Base-by-base conservation (phyloP, 2,113 vertebrate genomes). In the Cathartes aura region DNA sequence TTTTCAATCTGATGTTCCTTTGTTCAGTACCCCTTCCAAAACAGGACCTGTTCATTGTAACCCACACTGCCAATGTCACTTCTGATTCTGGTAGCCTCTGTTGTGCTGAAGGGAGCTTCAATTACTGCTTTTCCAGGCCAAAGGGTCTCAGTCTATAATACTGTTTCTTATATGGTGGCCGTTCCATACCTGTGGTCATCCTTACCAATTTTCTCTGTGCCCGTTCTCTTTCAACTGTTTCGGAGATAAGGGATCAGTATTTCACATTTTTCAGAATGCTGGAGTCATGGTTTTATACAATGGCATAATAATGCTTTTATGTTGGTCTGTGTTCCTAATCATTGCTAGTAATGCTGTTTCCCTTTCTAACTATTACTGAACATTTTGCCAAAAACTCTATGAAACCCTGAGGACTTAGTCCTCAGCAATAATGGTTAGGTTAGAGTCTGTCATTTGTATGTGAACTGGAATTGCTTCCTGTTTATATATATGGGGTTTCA, bases 331-430 rank as follows among this genome's bases (percentile, higher is more conserved):
- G 23, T 13, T 55, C 56, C 74, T 56, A 17, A 21, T 29, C 47
- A 3, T 0, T 48, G 73, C 12, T n/a, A 29, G 30, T n/a, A 42
- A 15, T 0, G 3, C 48, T 24, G 14, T 38, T 86, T 68, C 45
- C 60, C 26, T 67, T 78, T 58, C 76, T 82, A 34, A 29, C 66
- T 74, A 1, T 40, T 30, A 14, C 36, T 55, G n/a, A 80, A 34
- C 9, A 5, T 29, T 42, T 42, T 60, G 30, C 34, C 80, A 60
- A 58, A 76, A 42, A 2, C 67, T 40, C 63, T 18, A 0, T 21
- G 59, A 43, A 83, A 48, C 8, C 32, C 45, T 3, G 2, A 38
- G 50, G 68, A 32, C 12, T 80, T 11, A 14, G 6, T 66, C 38
- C 75, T n/a, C 29, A 29, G 59, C 42, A n/a, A 0, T 17, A 27